Percentiles rank a stretch among this genome's conserved stretches.
These are phyloP conservation scores for Apocheima hispidaria DNA, from an alignment of 2,888 invertebrate species.

Conservation along the genomic window DNA sequence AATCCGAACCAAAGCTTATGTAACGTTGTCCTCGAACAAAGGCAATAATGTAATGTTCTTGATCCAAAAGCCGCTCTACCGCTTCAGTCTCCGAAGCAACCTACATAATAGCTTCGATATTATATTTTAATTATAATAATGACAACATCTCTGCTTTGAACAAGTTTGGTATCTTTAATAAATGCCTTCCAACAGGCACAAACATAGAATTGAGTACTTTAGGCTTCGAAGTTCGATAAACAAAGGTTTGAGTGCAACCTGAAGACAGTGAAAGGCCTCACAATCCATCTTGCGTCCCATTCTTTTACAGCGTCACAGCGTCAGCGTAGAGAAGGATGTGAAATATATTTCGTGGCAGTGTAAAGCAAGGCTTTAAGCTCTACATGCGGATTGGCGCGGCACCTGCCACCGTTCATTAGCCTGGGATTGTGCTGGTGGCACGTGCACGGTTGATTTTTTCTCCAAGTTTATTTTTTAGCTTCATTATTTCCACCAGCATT, in stretches of 20 bases:
- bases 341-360: constrained; percentile 53
- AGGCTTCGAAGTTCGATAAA: constrained; percentile 62
- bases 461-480: constrained; percentile 53
- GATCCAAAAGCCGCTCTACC: constrained; percentile 43
- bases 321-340: constrained; percentile 51
- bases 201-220: constrained; percentile 1
- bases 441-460: constrained; percentile 69
- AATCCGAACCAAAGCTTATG: constrained; percentile 31
- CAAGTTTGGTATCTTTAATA: background rate
- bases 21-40: constrained; percentile 43
- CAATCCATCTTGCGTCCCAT: constrained; percentile 36
- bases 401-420: constrained; percentile 82
- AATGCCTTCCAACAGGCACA: constrained; percentile 4
- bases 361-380: constrained; percentile 45
- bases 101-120: constrained; percentile 20
- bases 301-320: constrained; percentile 15
- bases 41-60: constrained; percentile 49
- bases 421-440: constrained; percentile 61
- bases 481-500: constrained; percentile 46
- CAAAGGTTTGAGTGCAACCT: constrained; percentile 54
- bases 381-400: constrained; percentile 68
- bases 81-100: constrained; percentile 29
- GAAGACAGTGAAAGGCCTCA: constrained; percentile 40
- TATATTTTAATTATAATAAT: constrained; percentile 26
- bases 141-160: constrained; percentile 18